Percentiles rank a stretch among this genome's conserved stretches.
These are phyloP conservation scores for Trochalopteron elliotii DNA, from an alignment of 2,113 vertebrate species.

Conservation along the genomic window DNA sequence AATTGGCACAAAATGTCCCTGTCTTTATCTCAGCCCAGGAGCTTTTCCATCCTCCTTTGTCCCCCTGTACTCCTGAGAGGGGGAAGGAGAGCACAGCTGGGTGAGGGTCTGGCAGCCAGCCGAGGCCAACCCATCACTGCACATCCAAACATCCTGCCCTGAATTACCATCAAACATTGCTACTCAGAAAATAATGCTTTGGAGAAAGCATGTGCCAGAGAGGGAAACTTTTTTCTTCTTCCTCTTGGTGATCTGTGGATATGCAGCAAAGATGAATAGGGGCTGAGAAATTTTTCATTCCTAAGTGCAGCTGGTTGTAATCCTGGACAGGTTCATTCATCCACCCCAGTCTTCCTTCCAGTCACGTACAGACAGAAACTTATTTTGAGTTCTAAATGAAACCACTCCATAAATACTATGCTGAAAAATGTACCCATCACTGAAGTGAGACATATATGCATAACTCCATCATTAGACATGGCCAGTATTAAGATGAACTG, in stretches of 20 bases:
- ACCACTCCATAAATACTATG: neutral
- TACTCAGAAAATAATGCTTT: neutral
- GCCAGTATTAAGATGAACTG: neutral
- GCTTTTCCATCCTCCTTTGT: neutral
- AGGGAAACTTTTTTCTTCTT: neutral
- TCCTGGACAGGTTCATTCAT: neutral
- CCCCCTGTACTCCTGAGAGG: neutral
- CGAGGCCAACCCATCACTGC: neutral
- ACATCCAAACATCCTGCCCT: neutral
- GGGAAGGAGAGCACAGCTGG: neutral
- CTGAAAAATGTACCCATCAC: neutral
- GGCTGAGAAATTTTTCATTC: neutral
- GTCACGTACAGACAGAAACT: neutral
- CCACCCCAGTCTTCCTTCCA: neutral
- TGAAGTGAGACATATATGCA: neutral
- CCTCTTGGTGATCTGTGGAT: neutral
- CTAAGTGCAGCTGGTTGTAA: neutral
- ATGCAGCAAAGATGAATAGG: neutral
- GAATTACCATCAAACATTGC: neutral
- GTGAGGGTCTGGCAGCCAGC: neutral
- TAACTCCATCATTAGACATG: neutral
- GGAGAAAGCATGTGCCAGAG: neutral
- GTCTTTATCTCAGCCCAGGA: neutral
- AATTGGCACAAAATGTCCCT: neutral
- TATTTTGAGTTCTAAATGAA: neutral